Base-by-base conservation (phyloP, 2,888 invertebrate genomes). In the Platycnemis pennipes region DNA sequence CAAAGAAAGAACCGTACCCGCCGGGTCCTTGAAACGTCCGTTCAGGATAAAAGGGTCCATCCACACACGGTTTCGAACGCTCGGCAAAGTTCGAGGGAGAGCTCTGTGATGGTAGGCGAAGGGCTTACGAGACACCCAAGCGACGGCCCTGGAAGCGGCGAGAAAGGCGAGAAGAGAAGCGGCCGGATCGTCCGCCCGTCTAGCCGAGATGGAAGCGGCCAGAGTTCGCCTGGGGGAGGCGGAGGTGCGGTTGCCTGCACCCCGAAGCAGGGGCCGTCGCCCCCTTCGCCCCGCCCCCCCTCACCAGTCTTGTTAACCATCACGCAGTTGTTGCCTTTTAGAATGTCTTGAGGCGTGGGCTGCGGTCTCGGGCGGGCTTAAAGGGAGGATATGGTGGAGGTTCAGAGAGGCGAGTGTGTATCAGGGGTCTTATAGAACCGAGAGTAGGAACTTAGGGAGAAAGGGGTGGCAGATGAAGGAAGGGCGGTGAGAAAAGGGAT, bases 291-390 rank as follows among this genome's bases (percentile, higher is more conserved):
- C 4, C 49, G 19, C 19, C 77, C 37, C 26, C 77, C 77, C 85
- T 22, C 86, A 42, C 19, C 7, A 13, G 63, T 91, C 91, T 91
- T 91, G 91, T 91, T 69, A 91, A 56, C 91, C 91, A 91, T 91
- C 91, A 63, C 91, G 63, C 91, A 91, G 91, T 91, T 91, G 89
- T 91, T 69, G 63, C 44, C 63, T 69, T 91, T 56, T 44, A 87
- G 87, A 87, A 87, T 87, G 91, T 91, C 91, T 91, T 91, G 91
- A 56, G 91, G 91, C 91, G 44, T 91, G 26, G n/a, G 45, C 46
- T 87, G 87, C 45, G 87, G 87, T 44, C 46, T 45, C 37, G 77
- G 77, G 77, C 11, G 37, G 77, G 77, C n/a, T 63, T 63, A 63
- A 7, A 26, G 22, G 63, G 63, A 63, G 63, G 26, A 22, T 8